Evolutionary conservation across 1,140 invertebrate species (phyloP), one percentile per base, ranked within the genome.

Genomic region (Grapholita molesta): DNA sequence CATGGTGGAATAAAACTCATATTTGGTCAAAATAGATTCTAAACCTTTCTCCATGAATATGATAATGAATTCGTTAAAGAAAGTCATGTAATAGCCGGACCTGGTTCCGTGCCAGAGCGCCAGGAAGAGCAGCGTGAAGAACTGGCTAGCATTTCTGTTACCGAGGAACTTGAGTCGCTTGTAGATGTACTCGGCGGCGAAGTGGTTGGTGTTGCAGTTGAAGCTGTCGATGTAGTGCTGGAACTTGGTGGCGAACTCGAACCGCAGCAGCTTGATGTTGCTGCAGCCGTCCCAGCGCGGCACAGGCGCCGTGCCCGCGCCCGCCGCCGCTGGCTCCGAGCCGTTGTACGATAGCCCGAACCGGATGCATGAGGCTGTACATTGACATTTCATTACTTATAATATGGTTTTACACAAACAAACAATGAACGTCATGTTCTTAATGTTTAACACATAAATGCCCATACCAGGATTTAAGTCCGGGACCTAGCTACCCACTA

Each of bases 61-160:
- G 48, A 98, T 95, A 21, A 97, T 86, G 79, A 99, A 99, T 85
- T 99, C 98, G 85, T 98, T 95, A 42, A 97, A 94, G 91, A 99
- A 99, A 53, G 95, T 96, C 73, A 97, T 92, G 82, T 98, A 99
- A 79, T 99, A 99, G 2, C 98, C 97, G 9, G 95, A 95, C 77
- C 98, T 96, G 42, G 97, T 94, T 12, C 98, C 98, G 85, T 99
- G 98, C 98, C 98, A 99, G 0, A 99, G 71, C 0, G 98, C 97
- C 8, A 99, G 93, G 89, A 99, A 99, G 0, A 95, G 48, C 15
- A 99, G 90, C 0, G 98, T 96, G 0, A 94, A 93, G 2, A 94
- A 85, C 88, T 99, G 98, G 67, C 97, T 99, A 4, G 96, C 88
- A n/a, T 95, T 92, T 30, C 95, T 95, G 85, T 97, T 98, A 21